These are phyloP conservation scores for Dufourea novaeangliae DNA, from an alignment of 1,140 invertebrate species.

Conservation along the genomic window DNA sequence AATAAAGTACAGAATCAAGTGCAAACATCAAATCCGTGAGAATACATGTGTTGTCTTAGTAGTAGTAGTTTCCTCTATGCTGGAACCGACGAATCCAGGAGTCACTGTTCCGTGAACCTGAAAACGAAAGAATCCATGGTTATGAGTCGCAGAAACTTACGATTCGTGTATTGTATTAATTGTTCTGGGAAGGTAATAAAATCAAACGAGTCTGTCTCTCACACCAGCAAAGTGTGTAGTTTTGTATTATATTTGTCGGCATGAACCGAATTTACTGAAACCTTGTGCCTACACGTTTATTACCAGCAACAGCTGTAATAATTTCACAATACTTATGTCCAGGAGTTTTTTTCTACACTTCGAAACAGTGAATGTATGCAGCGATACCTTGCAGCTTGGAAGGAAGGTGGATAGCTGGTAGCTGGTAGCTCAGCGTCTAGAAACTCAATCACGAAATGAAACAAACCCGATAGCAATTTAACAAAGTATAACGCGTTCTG, in stretches of 20 bases:
- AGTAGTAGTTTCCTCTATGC: not conserved
- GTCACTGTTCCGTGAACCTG: not conserved
- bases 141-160: not conserved
- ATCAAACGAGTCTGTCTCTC: constrained; percentile 4
- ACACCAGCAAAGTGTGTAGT: not conserved
- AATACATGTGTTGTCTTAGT: not conserved
- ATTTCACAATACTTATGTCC: no score
- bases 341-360: no score
- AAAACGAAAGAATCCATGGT: not conserved
- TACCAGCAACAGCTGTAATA: not conserved
- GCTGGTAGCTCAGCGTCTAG: not conserved
- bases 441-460: not conserved
- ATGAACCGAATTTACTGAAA: not conserved
- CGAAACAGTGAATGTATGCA: no score
- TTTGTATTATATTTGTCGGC: not conserved
- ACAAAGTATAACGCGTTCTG: not conserved
- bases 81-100: not conserved
- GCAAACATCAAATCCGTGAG: not conserved
- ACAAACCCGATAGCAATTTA: not conserved
- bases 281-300: no score
- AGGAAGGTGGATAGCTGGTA: not conserved
- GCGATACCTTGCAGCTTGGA: not conserved
- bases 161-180: not conserved
- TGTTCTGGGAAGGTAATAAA: constrained; percentile 8
- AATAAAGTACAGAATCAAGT: no score